These are phyloP conservation scores for Platerodrilus igneus DNA, from an alignment of 2,888 invertebrate species.

Conservation along the genomic window DNA sequence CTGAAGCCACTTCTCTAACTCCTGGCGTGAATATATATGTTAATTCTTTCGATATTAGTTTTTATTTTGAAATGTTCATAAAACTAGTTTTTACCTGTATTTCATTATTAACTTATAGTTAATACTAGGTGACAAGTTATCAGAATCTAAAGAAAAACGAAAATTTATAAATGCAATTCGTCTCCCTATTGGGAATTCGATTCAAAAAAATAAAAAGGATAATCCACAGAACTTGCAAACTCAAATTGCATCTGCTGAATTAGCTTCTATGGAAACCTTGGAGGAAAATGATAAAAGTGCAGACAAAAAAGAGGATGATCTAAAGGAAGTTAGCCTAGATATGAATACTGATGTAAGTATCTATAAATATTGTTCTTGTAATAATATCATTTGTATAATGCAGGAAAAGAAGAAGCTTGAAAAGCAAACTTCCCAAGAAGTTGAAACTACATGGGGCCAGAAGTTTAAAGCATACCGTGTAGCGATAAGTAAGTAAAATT, in stretches of 20 bases:
- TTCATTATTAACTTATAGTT: too few relatives aligned
- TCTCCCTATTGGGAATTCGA: slow-evolving; percentile 57
- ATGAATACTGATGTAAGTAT: slow-evolving; percentile 24
- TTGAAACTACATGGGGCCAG: slow-evolving; percentile 54
- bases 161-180: slow-evolving; percentile 58
- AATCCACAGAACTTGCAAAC: slow-evolving; percentile 41
- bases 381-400: neutral
- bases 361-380: neutral
- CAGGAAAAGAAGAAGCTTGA: slow-evolving; percentile 54
- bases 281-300: slow-evolving; percentile 66
- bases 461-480: slow-evolving; percentile 63
- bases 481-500: slow-evolving; percentile 55
- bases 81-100: too few relatives aligned
- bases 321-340: slow-evolving; percentile 69
- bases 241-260: slow-evolving; percentile 58
- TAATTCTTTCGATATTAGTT: too few relatives aligned
- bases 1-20: too few relatives aligned
- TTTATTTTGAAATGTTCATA: too few relatives aligned
- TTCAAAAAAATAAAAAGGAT: slow-evolving; percentile 50
- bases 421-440: slow-evolving; percentile 48
- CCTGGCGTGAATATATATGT: too few relatives aligned
- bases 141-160: slow-evolving; percentile 46
- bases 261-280: slow-evolving; percentile 78
- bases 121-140: slow-evolving; percentile 34
- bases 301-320: slow-evolving; percentile 64